phyloP scores from a whole-genome alignment of 2,113 vertebrate genomes.

The Oreochromis niloticus region DNA sequence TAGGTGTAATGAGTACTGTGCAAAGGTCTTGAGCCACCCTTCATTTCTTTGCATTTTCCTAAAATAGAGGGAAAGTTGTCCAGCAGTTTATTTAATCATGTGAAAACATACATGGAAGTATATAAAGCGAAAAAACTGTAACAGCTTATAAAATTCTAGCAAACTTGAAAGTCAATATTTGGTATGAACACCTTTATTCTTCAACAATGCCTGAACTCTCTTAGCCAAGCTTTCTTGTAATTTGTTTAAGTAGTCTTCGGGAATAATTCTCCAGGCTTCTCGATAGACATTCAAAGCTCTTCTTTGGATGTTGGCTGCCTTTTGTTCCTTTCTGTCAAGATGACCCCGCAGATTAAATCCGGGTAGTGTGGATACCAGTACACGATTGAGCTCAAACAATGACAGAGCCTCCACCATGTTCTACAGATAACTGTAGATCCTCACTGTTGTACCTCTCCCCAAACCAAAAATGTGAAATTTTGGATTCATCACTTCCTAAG shows the following conservation, averaged over 20 bases:
- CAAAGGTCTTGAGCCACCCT: not conserved
- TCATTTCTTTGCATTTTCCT: not conserved
- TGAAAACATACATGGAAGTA: not conserved
- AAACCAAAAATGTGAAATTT: not conserved
- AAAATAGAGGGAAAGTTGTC: not conserved
- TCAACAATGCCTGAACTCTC: not conserved
- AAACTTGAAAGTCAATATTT: not conserved
- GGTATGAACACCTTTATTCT: not conserved
- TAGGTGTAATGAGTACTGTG: not conserved
- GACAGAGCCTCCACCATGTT: not conserved
- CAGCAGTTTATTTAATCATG: not conserved
- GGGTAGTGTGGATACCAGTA: not conserved
- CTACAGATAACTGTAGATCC: not conserved
- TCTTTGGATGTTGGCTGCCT: not conserved
- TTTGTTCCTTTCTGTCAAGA: not conserved
- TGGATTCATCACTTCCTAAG: not conserved
- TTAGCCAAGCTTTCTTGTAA: not conserved
- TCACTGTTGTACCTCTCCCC: not conserved
- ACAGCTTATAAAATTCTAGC: not conserved
- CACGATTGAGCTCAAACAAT: not conserved
- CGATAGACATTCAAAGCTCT: not conserved
- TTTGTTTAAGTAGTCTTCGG: not conserved
- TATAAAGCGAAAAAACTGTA: not conserved
- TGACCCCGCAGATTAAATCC: not conserved
- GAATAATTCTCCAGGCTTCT: not conserved